Conservation (phyloP, 2,113 vertebrate genomes). For the Elgaria multicarinata region DNA sequence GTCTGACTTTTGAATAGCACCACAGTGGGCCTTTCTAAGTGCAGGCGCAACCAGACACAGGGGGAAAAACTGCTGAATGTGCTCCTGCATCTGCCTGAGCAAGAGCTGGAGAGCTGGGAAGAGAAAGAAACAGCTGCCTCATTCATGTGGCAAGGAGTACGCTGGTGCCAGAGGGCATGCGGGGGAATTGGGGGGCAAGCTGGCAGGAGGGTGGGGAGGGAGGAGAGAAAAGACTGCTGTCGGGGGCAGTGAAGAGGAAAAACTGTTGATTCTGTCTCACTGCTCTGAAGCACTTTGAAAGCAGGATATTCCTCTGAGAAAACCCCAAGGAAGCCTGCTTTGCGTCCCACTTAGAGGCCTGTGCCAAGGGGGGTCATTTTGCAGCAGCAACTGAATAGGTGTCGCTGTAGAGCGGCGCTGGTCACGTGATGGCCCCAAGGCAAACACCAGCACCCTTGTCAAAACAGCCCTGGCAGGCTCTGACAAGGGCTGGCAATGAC, state of each 20-base stretch:
- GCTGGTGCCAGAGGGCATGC: background rate
- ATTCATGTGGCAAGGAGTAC: background rate
- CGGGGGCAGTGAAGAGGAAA: conserved; percentile 3
- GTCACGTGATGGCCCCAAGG: background rate
- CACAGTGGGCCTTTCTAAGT: background rate
- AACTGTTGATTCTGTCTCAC: background rate
- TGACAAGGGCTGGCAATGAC: background rate
- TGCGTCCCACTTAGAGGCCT: background rate
- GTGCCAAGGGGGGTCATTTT: background rate
- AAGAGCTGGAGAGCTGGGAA: background rate
- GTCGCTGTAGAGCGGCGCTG: background rate
- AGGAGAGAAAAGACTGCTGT: background rate
- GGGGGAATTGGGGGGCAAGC: background rate
- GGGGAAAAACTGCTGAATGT: background rate
- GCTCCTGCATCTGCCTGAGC: background rate
- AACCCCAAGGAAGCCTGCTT: background rate
- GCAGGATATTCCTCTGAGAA: background rate
- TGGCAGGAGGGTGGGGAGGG: no score
- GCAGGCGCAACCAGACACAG: background rate
- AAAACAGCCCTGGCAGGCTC: conserved; percentile 4
- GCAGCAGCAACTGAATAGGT: background rate
- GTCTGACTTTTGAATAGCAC: background rate
- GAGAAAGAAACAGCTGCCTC: conserved; percentile 9
- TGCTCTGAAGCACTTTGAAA: background rate
- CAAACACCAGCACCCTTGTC: background rate